These are phyloP conservation scores for Amphiura filiformis DNA, from an alignment of 35 echinoderm and acorn worm species.

Conservation along the genomic window DNA sequence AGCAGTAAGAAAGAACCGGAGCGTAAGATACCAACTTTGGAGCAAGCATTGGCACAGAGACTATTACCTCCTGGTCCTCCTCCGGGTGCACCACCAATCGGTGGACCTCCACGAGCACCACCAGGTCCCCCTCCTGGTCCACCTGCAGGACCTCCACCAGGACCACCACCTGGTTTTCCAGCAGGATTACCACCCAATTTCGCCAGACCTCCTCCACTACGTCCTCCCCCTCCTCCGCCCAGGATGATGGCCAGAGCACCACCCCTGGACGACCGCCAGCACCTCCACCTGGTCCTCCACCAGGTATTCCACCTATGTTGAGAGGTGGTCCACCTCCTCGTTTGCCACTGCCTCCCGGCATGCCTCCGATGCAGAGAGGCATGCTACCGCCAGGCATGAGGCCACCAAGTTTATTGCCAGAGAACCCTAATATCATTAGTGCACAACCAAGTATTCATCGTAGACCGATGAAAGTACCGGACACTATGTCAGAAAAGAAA, in stretches of 20 bases:
- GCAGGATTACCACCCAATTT: constrained; percentile 73
- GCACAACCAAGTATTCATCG: constrained; percentile 88
- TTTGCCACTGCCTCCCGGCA: constrained; percentile 60
- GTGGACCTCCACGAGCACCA: constrained; percentile 35
- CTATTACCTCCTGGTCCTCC: constrained; percentile 43
- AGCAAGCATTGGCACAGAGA: not conserved
- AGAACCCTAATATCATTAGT: constrained; percentile 94
- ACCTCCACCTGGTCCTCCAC: constrained; percentile 81
- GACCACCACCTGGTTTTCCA: constrained; percentile 33
- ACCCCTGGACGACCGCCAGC: constrained; percentile 74
- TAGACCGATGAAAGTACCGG: constrained; percentile 52
- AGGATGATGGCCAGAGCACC: constrained; percentile 78
- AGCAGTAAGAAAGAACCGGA: constrained; percentile 15
- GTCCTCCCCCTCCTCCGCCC: constrained; percentile 65
- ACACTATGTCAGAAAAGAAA: constrained; percentile 45
- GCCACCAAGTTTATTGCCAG: constrained; percentile 28
- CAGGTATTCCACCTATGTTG: constrained; percentile 70
- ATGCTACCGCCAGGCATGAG: constrained; percentile 39
- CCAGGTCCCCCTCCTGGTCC: constrained; percentile 64
- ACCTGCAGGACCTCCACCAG: constrained; percentile 74
- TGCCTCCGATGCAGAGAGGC: constrained; percentile 57
- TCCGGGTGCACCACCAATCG: constrained; percentile 5
- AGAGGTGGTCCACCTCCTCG: constrained; percentile 46
- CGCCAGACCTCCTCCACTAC: constrained; percentile 60
- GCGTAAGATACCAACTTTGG: constrained; percentile 11